Conservation (phyloP, 2,797 vertebrate genomes). For the Thamnophis elegans region DNA sequence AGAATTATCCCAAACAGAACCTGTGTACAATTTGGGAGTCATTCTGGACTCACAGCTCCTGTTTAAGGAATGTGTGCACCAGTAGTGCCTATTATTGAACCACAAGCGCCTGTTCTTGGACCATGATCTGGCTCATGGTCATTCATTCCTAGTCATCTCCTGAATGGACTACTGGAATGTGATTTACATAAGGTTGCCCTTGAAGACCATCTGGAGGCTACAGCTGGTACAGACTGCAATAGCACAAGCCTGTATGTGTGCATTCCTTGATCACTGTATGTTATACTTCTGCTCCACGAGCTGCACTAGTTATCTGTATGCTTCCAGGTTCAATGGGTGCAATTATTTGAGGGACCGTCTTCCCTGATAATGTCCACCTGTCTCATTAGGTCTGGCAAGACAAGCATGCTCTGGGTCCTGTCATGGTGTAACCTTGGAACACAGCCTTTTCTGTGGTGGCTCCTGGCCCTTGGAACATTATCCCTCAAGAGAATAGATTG, state of each 20-base stretch:
- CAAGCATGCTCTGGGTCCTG: not conserved
- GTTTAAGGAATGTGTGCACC: not conserved
- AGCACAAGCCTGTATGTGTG: not conserved
- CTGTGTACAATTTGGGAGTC: not conserved
- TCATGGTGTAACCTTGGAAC: not conserved
- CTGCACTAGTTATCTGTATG: not conserved
- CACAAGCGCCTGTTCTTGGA: not conserved
- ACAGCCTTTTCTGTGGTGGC: not conserved
- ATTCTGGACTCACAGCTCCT: not conserved
- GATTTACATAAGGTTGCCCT: not conserved
- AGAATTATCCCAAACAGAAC: not conserved
- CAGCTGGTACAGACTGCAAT: not conserved
- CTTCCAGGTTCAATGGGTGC: not conserved
- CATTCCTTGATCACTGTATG: not conserved
- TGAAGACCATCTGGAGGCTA: not conserved
- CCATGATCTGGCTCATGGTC: not conserved
- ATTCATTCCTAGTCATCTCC: not conserved
- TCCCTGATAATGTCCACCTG: not conserved
- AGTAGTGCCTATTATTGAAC: not conserved
- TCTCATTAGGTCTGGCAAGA: not conserved
- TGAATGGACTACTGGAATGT: not conserved
- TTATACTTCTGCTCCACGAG: not conserved
- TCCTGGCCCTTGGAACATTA: not conserved
- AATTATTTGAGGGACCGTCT: not conserved
- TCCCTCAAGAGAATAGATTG: not conserved